Evolutionary conservation across 2,113 vertebrate species (phyloP).

Genomic region (Brachionichthys hirsutus): DNA sequence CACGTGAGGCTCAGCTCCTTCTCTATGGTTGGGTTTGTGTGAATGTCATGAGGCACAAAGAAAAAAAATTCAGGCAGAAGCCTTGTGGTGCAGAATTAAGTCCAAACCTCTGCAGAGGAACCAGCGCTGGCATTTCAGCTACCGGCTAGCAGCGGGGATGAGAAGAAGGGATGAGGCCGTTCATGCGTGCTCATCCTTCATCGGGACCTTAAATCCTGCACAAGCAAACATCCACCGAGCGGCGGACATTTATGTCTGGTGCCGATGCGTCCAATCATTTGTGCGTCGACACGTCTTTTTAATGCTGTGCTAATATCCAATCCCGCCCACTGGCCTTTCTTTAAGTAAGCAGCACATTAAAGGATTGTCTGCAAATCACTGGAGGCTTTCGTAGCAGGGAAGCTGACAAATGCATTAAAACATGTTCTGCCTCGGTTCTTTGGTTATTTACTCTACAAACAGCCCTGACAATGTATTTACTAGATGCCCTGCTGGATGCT

Average conservation of each 20-base stretch:
- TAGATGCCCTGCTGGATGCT: conserved; percentile 12
- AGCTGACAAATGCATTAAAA: conserved; percentile 22
- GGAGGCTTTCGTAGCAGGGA: conserved; percentile 7
- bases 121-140: conserved; percentile 40
- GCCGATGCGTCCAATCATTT: conserved; percentile 2
- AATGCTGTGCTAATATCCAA: conserved; percentile 6
- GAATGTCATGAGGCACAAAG: no score
- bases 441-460: conserved; percentile 28
- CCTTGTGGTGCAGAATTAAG: conserved; percentile 7
- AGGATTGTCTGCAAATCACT: conserved; percentile 3
- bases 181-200: conserved; percentile 42
- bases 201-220: conserved; percentile 13
- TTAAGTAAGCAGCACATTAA: conserved; percentile 4
- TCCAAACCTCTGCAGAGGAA: conserved; percentile 25
- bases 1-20: conserved; percentile 5
- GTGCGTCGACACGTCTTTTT: conserved; percentile 7
- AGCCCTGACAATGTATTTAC: conserved; percentile 14
- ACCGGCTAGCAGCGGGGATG: conserved; percentile 25
- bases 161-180: conserved; percentile 17
- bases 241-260: conserved; percentile 3
- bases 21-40: background rate
- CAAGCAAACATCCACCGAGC: conserved; percentile 41
- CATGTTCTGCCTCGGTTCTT: background rate
- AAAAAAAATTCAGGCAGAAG: background rate
- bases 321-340: conserved; percentile 24